Evolutionary conservation across 1,140 invertebrate genomes (phyloP).

Genomic region (Ips nitidus): DNA sequence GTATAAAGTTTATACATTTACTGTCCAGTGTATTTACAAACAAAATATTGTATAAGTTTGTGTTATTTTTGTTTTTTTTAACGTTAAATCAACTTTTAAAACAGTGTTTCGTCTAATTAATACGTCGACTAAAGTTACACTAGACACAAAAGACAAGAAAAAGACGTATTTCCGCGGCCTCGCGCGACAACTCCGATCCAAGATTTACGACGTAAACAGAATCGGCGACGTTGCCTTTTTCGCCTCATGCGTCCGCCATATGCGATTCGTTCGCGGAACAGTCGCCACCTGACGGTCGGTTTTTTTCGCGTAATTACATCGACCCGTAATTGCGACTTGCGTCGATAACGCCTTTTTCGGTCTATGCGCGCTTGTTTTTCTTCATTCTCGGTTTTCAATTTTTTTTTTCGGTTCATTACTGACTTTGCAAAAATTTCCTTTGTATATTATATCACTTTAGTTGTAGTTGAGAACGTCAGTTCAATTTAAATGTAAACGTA

Average conservation of each 20-base stretch:
- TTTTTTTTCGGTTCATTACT: no score
- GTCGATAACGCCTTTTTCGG: constrained; percentile 12
- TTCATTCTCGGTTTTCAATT: background rate
- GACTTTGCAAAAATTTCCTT: no score
- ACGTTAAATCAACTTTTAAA: no score
- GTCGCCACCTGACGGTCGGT: constrained; percentile 8
- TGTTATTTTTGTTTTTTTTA: no score
- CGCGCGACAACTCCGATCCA: background rate
- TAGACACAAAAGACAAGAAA: background rate
- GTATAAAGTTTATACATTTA: no score
- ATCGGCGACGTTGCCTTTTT: constrained; percentile 4
- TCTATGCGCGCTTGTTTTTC: constrained; percentile 4
- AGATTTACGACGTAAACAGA: constrained; percentile 11
- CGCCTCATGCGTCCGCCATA: constrained; percentile 5
- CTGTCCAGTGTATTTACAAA: no score
- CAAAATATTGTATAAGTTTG: no score
- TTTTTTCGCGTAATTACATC: constrained; percentile 5
- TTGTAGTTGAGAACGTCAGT: no score
- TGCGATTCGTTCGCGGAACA: constrained; percentile 7
- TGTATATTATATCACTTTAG: no score
- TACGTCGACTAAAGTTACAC: no score
- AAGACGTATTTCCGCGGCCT: background rate
- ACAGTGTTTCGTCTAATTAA: no score
- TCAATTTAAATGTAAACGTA: no score
- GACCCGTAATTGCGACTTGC: background rate